phyloP scores from a whole-genome alignment of 2,888 invertebrate genomes.

The Hypercompe scribonia region DNA sequence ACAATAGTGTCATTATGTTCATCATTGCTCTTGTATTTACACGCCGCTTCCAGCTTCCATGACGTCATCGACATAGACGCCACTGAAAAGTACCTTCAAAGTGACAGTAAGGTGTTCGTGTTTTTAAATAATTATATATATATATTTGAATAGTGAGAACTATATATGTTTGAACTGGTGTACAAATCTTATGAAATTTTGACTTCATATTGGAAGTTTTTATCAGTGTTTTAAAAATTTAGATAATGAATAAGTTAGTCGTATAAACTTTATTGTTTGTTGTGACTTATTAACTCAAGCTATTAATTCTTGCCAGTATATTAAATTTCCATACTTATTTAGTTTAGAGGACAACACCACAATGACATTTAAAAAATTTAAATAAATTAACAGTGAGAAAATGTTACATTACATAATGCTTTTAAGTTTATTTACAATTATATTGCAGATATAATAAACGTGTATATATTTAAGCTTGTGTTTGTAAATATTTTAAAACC shows the following conservation, averaged over 20 bases:
- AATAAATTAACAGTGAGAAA: too few relatives aligned
- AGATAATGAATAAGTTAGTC: not conserved
- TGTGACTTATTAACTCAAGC: too few relatives aligned
- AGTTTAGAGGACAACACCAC: too few relatives aligned
- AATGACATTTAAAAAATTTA: too few relatives aligned
- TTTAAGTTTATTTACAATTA: too few relatives aligned
- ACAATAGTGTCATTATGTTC: not conserved
- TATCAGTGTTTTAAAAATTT: not conserved
- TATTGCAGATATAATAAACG: too few relatives aligned
- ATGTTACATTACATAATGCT: too few relatives aligned
- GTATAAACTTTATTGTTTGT: too few relatives aligned
- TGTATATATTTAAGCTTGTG: too few relatives aligned
- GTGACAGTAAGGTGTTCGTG: not conserved
- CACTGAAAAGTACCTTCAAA: not conserved
- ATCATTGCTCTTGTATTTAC: not conserved
- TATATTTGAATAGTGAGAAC: not conserved
- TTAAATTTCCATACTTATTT: too few relatives aligned
- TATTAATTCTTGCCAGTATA: too few relatives aligned
- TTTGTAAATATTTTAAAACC: too few relatives aligned
- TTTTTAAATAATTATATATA: not conserved
- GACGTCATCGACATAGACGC: not conserved
- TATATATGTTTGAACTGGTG: not conserved
- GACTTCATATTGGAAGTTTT: not conserved
- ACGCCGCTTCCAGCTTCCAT: not conserved
- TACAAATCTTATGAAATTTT: not conserved